Percentiles rank a stretch among this genome's conserved stretches.
Conservation (phyloP, 64 coral and sea anemone genomes). For the Montipora capricornis region DNA sequence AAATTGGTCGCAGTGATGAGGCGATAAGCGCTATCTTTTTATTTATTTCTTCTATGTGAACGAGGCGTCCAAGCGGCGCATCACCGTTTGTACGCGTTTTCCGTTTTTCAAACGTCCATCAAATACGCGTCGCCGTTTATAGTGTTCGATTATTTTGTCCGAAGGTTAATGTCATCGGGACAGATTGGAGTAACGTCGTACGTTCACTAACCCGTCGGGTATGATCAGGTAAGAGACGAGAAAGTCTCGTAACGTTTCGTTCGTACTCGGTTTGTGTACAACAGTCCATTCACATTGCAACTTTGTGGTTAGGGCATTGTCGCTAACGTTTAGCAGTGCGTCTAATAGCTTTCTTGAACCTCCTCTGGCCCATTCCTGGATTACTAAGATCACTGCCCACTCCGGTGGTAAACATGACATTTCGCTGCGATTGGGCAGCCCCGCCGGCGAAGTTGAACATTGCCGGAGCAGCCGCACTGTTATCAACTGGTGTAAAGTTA, state of each 20-base stretch:
- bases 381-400: conserved; percentile 1
- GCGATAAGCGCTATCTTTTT: neutral
- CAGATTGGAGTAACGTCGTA: conserved; percentile 29
- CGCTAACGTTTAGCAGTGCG: conserved; percentile 12
- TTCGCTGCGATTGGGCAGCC: neutral
- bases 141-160: conserved; percentile 16
- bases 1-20: conserved; percentile 14
- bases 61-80: neutral
- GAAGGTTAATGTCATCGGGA: conserved; percentile 30
- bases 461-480: neutral
- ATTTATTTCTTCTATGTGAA: neutral
- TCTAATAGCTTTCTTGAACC: conserved; percentile 27
- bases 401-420: conserved; percentile 30
- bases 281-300: conserved; percentile 22
- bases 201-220: conserved; percentile 18
- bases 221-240: conserved; percentile 26
- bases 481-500: conserved; percentile 31
- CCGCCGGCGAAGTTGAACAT: conserved; percentile 26
- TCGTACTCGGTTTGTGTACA: conserved; percentile 45
- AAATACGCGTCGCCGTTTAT: conserved; percentile 19
- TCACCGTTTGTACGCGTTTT: neutral
- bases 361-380: neutral
- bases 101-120: conserved; percentile 27
- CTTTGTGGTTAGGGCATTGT: neutral
- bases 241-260: conserved; percentile 38